Base-by-base conservation (phyloP, 1,140 invertebrate genomes). In the Drosophila guanche region DNA sequence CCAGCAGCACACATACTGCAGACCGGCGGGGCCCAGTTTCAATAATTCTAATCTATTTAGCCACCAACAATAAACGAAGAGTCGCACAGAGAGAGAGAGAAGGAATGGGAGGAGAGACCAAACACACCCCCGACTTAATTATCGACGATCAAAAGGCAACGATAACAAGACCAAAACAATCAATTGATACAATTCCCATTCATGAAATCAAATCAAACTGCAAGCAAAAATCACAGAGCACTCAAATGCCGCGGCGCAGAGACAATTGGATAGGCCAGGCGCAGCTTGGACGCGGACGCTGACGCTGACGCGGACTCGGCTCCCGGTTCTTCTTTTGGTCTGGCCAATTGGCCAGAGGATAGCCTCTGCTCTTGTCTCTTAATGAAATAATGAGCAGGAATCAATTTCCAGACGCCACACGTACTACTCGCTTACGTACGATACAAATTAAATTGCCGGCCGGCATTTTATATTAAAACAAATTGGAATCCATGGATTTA, bases 311-410 rank as follows among this genome's bases (percentile, higher is more conserved):
- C 10, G 12, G 37, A 23, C 14, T 42, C 10, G 27, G 37, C 40
- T 22, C 33, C 16, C 20, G 22, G 16, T 23, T n/a, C 22, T 5
- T 51, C 33, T 12, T 37, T 10, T 45, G 54, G 45, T 20, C 29
- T 48, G 59, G 37, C 50, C 78, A 83, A 77, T 73, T 79, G 76
- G 40, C 54, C 16, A 20, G 16, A 20, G 45, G 54, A 57, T 55
- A 27, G 62, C 27, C 62, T 67, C 25, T 27, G 25, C 25, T 27
- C 25, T 27, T 5, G 25, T 6, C 33, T 37, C 33, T 89, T 89
- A 89, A 89, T 89, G 76, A 89, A 89, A 85, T 89, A 89, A 89
- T 89, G 76, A 89, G 79, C 76, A 89, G 85, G 79, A 89, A 80
- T 89, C 85, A 89, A 89, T 89, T 89, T 86, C 65, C 76, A 77